phyloP scores from a whole-genome alignment of 1,140 invertebrate species.

The Scaptomyza pallida region DNA sequence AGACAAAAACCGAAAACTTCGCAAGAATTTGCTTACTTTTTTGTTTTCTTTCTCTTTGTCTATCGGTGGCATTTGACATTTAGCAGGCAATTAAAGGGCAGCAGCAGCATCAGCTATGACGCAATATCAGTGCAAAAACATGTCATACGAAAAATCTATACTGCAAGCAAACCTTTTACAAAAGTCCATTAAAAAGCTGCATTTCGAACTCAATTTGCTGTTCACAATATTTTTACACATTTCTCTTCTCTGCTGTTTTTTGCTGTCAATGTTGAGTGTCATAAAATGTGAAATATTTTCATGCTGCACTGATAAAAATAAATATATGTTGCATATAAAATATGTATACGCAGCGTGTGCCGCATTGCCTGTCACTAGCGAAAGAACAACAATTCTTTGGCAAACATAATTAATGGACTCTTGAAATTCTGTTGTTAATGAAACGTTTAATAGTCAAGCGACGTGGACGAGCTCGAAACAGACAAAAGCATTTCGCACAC shows the following conservation, averaged over 20 bases:
- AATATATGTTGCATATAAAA: constrained; percentile 1
- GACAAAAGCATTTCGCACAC: constrained; percentile 27
- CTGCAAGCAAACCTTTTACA: too few species aligned
- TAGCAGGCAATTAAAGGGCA: too few species aligned
- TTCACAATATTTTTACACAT: too few species aligned
- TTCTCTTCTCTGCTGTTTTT: too few species aligned
- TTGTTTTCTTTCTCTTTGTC: too few species aligned
- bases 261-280: constrained; percentile 1
- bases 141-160: too few species aligned
- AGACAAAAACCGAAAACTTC: too few species aligned
- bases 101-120: too few species aligned
- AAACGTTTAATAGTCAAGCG: constrained; percentile 52
- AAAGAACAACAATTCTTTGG: neutral
- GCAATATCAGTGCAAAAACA: too few species aligned
- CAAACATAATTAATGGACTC: constrained; percentile 45
- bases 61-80: too few species aligned
- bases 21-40: too few species aligned
- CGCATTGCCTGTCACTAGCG: neutral
- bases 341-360: constrained; percentile 21
- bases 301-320: neutral
- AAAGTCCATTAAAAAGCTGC: too few species aligned
- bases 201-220: neutral
- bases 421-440: constrained; percentile 45
- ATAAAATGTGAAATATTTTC: neutral
- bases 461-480: constrained; percentile 9